Evolutionary conservation across 2,113 vertebrate genomes (phyloP).

Genomic region (Pelusios castaneus): DNA sequence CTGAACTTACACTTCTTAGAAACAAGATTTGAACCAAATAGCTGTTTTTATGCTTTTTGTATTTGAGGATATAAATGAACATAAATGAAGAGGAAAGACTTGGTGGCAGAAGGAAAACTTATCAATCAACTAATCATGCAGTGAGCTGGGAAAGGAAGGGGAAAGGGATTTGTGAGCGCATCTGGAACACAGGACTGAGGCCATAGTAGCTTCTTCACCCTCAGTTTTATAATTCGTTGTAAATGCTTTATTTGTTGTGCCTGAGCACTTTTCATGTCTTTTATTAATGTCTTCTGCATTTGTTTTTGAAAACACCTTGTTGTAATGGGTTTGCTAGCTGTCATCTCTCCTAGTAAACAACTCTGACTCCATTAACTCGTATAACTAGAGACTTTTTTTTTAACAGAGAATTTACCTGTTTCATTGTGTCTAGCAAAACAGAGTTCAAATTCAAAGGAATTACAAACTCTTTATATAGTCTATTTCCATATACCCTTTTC

Average conservation of each 20-base stretch:
- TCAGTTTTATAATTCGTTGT: neutral
- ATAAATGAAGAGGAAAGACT: neutral
- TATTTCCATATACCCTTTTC: neutral
- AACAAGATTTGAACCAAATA: neutral
- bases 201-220: neutral
- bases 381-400: neutral
- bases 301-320: neutral
- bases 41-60: neutral
- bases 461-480: neutral
- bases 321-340: neutral
- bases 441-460: neutral
- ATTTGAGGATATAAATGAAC: neutral
- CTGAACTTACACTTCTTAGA: neutral
- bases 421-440: neutral
- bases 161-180: neutral
- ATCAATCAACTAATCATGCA: neutral
- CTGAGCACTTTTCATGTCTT: neutral
- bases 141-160: neutral
- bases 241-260: neutral
- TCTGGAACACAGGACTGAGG: neutral
- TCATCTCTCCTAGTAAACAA: neutral
- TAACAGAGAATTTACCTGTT: neutral
- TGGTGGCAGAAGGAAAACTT: neutral
- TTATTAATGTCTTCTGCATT: neutral
- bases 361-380: neutral